A percentile compares a stretch with the other conserved stretches of the same genome.
Evolutionary conservation across 1,140 invertebrate genomes (phyloP).

Genomic region (Drosophila cardini): DNA sequence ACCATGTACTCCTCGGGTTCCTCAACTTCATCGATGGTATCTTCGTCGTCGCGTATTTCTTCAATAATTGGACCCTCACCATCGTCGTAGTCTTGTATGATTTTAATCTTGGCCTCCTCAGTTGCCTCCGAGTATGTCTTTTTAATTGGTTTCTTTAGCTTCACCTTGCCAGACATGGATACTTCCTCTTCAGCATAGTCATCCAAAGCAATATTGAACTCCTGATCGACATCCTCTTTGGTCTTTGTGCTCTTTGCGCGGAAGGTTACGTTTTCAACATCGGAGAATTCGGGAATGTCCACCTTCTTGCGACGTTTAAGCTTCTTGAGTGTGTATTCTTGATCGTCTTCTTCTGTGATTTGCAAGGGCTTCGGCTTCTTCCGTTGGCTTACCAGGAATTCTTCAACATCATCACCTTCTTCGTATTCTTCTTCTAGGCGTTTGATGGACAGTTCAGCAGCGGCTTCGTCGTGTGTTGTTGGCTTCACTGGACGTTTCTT

Average conservation of each 20-base stretch:
- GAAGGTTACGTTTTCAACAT: constrained; percentile 91
- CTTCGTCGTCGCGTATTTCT: constrained; percentile 89
- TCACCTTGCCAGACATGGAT: constrained; percentile 92
- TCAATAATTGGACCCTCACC: constrained; percentile 88
- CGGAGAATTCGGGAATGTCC: constrained; percentile 89
- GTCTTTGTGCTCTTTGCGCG: constrained; percentile 89
- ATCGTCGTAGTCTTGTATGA: constrained; percentile 89
- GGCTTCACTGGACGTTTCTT: constrained; percentile 82
- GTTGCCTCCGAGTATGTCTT: constrained; percentile 90
- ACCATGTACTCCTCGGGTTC: constrained; percentile 86
- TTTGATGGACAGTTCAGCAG: constrained; percentile 81
- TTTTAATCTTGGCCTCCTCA: constrained; percentile 89
- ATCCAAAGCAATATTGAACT: constrained; percentile 93
- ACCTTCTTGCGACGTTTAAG: constrained; percentile 87
- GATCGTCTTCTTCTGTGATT: constrained; percentile 88
- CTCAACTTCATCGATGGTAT: constrained; percentile 88
- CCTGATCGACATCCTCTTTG: constrained; percentile 93
- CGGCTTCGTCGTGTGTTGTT: constrained; percentile 65
- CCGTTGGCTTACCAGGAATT: constrained; percentile 79
- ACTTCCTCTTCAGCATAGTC: constrained; percentile 94
- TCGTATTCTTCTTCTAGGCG: constrained; percentile 83
- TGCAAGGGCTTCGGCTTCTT: constrained; percentile 82
- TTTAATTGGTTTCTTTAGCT: constrained; percentile 89
- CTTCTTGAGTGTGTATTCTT: constrained; percentile 90
- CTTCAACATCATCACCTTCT: constrained; percentile 84